phyloP scores from a whole-genome alignment of 2,888 invertebrate genomes.

The Colletes collaris region DNA sequence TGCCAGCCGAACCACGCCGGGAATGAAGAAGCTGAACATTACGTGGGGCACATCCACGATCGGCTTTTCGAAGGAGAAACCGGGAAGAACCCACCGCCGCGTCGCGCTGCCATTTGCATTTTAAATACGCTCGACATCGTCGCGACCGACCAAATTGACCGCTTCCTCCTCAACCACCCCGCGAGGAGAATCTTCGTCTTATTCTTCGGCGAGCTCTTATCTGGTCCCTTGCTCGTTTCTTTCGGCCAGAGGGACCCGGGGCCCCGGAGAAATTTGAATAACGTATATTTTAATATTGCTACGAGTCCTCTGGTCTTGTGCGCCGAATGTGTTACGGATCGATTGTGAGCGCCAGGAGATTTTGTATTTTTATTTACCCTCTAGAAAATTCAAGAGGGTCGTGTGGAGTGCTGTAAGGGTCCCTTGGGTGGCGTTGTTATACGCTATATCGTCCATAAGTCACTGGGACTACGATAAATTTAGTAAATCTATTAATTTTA shows the following conservation, averaged over 20 bases:
- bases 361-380: no score
- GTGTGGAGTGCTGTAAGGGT: no score
- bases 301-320: neutral
- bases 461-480: no score
- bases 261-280: conserved; percentile 36
- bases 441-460: no score
- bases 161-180: conserved; percentile 9
- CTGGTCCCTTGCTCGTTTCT: conserved; percentile 36
- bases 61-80: conserved; percentile 48
- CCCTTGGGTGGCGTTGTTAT: no score
- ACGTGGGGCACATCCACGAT: conserved; percentile 57
- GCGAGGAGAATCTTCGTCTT: neutral
- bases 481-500: no score
- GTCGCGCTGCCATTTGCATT: conserved; percentile 72
- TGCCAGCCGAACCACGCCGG: neutral
- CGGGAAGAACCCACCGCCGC: conserved; percentile 67
- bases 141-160: conserved; percentile 55
- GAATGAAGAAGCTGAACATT: conserved; percentile 32
- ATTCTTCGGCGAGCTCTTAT: conserved; percentile 23
- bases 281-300: conserved; percentile 19
- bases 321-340: no score
- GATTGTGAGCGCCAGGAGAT: no score
- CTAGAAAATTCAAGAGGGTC: no score
- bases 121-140: conserved; percentile 70
- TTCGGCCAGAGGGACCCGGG: conserved; percentile 13